Evolutionary conservation across 2,888 invertebrate species (phyloP).

Genomic region (Sarcophaga subvicina): DNA sequence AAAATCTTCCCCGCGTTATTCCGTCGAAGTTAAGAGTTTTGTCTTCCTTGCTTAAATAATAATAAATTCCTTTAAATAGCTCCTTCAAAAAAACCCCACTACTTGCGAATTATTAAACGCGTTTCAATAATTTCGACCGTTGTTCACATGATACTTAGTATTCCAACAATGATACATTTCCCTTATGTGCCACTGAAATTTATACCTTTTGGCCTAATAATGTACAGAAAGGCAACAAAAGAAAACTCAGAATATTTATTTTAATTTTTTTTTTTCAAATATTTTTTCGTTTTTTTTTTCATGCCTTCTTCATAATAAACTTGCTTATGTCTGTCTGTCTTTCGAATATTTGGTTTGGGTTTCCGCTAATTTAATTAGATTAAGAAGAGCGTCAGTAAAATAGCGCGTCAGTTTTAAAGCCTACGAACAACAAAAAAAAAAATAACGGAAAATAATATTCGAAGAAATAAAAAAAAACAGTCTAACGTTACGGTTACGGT

Average conservation of each 20-base stretch:
- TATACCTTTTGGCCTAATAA: slow-evolving; percentile 56
- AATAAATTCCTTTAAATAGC: slow-evolving; percentile 10
- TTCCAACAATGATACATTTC: slow-evolving; percentile 59
- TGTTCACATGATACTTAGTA: slow-evolving; percentile 38
- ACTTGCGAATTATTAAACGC: slow-evolving; percentile 30
- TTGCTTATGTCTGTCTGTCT: background rate
- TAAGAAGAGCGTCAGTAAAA: slow-evolving; percentile 21
- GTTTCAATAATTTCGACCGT: slow-evolving; percentile 12
- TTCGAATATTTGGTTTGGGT: slow-evolving; percentile 47
- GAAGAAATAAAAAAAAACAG: too few relatives aligned
- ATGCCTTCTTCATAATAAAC: background rate
- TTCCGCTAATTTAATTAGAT: slow-evolving; percentile 66
- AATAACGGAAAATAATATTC: background rate
- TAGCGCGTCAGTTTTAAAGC: slow-evolving; percentile 10
- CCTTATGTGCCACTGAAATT: slow-evolving; percentile 55
- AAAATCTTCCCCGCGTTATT: background rate
- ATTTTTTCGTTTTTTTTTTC: slow-evolving; percentile 8
- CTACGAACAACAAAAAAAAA: background rate
- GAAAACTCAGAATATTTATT: background rate
- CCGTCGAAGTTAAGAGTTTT: background rate
- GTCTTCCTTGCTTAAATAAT: background rate
- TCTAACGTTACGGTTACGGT: background rate
- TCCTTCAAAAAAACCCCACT: slow-evolving; percentile 6
- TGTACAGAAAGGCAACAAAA: slow-evolving; percentile 2
- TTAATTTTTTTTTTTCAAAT: too few relatives aligned